Evolutionary conservation across 64 coral and sea anemone species (phyloP).

Genomic region (Montipora foliosa): DNA sequence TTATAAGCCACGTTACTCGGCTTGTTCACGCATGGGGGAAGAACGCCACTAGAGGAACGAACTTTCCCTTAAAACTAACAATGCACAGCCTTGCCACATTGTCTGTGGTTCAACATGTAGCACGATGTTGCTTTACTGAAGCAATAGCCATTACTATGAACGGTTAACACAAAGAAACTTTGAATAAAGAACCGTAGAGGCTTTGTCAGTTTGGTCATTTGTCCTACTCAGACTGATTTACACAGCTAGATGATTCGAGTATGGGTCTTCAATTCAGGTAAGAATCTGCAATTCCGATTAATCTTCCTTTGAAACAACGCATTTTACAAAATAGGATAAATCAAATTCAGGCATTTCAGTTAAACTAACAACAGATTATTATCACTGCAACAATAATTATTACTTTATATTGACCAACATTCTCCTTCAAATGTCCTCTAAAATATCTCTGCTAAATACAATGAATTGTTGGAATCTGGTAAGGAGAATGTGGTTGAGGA

Average conservation of each 20-base stretch:
- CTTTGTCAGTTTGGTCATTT: not conserved
- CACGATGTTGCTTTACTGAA: not conserved
- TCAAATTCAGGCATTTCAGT: not conserved
- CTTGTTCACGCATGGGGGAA: too few relatives aligned
- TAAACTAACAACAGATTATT: not conserved
- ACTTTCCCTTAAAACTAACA: too few relatives aligned
- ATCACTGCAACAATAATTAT: not conserved
- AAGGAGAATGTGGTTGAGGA: not conserved
- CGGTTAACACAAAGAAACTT: not conserved
- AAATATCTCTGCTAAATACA: not conserved
- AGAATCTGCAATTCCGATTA: not conserved
- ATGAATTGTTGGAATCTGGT: not conserved
- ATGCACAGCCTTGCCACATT: too few relatives aligned
- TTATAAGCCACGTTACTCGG: too few relatives aligned
- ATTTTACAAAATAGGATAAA: not conserved
- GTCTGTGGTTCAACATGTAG: not conserved
- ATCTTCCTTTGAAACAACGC: not conserved
- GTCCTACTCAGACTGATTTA: not conserved
- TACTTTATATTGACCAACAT: not conserved
- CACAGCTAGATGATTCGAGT: not conserved
- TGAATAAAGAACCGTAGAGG: too few relatives aligned
- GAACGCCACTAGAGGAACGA: too few relatives aligned
- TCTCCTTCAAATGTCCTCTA: not conserved
- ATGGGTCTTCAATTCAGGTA: too few relatives aligned
- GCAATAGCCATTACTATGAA: not conserved